Evolutionary conservation across 1,140 invertebrate genomes (phyloP), one percentile per base, ranked within the genome.

Genomic region (Drosophila jambulina): DNA sequence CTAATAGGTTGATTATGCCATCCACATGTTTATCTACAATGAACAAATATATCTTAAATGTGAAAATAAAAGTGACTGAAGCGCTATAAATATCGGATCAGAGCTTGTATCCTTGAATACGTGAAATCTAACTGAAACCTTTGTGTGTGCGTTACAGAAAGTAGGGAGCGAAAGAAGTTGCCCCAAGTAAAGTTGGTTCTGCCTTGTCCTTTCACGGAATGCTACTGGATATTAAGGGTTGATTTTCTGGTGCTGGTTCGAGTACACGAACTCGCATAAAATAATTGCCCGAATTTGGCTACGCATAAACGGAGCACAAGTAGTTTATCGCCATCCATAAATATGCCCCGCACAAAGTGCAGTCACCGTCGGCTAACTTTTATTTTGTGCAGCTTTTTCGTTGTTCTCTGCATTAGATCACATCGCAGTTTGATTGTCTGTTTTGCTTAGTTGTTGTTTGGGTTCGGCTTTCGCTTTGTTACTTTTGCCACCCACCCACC

Each of bases 341-440:
- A 43, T 69, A 29, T 68, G 19, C 34, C 54, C 42, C 19, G 40
- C 48, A 32, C 56, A 4, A 53, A 54, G 15, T 78, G 82, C 78
- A 74, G 63, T 74, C 51, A 59, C 63, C 59, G 76, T 53, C 56
- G 68, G 49, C 42, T 49, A 74, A 58, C 67, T 57, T 72, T 46
- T 48, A 70, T 62, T 60, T 48, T 38, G 51, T 76, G 51, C 65
- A 51, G 48, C 63, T 67, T 64, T 77, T 65, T 59, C 38, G 61
- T 23, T 53, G 21, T 53, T 83, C 42, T 64, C 48, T 61, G 63
- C 67, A 64, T 76, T 72, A 75, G 70, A 86, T 87, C 63, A 49
- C 64, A 82, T 70, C 69, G 63, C 54, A 38, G 67, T 76, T 46
- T 51, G 42, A 43, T 64, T 77, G 23, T 17, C 27, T 60, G 62